Conservation (phyloP, 2,888 invertebrate species). For the Rhyacophila evoluta region DNA sequence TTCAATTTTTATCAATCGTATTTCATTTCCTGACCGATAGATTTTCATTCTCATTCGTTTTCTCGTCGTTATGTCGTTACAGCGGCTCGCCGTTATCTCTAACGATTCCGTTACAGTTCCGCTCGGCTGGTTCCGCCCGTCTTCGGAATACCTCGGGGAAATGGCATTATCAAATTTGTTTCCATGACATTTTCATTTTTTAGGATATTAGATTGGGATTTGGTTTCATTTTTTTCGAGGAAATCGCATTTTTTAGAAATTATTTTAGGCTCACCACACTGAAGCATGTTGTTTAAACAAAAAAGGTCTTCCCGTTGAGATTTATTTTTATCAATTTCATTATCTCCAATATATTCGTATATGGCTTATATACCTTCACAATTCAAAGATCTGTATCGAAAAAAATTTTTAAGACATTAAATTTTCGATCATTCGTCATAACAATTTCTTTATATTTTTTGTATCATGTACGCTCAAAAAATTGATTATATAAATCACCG, state of each 20-base stretch:
- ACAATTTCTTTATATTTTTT: too few species aligned
- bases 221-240: background rate
- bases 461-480: too few species aligned
- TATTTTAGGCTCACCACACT: too few species aligned
- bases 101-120: constrained; percentile 58
- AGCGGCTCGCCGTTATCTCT: constrained; percentile 29
- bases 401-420: too few species aligned
- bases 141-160: constrained; percentile 57
- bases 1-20: constrained; percentile 73
- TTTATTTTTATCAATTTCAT: too few species aligned
- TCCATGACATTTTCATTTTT: constrained; percentile 23
- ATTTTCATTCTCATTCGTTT: constrained; percentile 68
- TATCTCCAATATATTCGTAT: too few species aligned
- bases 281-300: too few species aligned
- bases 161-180: constrained; percentile 30
- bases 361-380: too few species aligned
- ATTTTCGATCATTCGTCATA: too few species aligned
- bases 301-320: too few species aligned
- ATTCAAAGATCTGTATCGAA: too few species aligned
- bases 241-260: constrained; percentile 4
- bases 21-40: constrained; percentile 72
- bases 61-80: constrained; percentile 53
- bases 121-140: constrained; percentile 71
- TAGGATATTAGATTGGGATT: constrained; percentile 15
- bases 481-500: too few species aligned